These are phyloP conservation scores for Agrochola litura DNA, from an alignment of 2,888 invertebrate species.

Conservation along the genomic window DNA sequence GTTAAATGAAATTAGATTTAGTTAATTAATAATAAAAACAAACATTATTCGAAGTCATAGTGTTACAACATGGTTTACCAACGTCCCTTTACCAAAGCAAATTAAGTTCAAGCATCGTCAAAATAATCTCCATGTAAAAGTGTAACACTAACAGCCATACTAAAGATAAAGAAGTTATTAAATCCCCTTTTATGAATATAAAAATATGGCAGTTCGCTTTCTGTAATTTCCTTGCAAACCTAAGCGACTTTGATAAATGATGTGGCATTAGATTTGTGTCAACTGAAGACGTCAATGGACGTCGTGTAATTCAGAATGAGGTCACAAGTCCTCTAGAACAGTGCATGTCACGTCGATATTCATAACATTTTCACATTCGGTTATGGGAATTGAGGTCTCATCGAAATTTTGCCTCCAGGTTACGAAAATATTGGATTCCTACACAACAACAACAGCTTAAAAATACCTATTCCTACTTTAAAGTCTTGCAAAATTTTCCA, in stretches of 20 bases:
- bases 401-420: conserved; percentile 10
- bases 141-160: not conserved
- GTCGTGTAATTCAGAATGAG: conserved; percentile 55
- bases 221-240: conserved; percentile 61
- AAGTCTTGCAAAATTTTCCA: conserved; percentile 8
- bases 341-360: conserved; percentile 30
- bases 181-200: conserved; percentile 14
- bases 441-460: not conserved
- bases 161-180: conserved; percentile 19
- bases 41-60: not conserved
- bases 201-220: conserved; percentile 46
- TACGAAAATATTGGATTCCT: not conserved
- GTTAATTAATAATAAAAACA: too few relatives aligned
- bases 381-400: conserved; percentile 16
- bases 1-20: too few relatives aligned
- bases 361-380: conserved; percentile 26
- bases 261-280: conserved; percentile 59
- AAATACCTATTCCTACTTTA: conserved; percentile 5
- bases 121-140: conserved; percentile 14
- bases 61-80: not conserved
- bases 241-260: conserved; percentile 61
- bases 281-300: conserved; percentile 62
- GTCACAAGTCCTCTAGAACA: conserved; percentile 50
- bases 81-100: not conserved
- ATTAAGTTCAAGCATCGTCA: conserved; percentile 5